Evolutionary conservation across 2,888 invertebrate genomes (phyloP).

Genomic region (Linnaemya tessellans): DNA sequence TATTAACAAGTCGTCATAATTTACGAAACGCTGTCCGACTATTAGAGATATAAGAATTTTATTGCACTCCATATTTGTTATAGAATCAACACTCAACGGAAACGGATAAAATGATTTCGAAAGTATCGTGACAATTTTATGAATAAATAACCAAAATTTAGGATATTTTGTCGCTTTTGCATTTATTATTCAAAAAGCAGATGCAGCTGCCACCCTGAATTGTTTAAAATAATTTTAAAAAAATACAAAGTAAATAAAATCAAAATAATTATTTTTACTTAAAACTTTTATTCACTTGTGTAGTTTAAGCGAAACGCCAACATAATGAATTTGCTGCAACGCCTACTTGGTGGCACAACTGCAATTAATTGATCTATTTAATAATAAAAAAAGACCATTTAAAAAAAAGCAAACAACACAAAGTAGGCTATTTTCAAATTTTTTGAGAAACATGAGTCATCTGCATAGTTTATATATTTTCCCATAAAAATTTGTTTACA

Average conservation of each 20-base stretch:
- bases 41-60: neutral
- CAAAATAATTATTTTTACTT: neutral
- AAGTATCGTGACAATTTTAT: too few species aligned
- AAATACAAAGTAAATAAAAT: slow-evolving; percentile 33
- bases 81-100: neutral
- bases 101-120: too few species aligned
- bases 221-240: neutral
- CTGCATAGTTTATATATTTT: neutral
- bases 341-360: slow-evolving; percentile 5
- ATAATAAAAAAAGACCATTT: slow-evolving; percentile 35
- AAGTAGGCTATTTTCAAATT: too few species aligned
- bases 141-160: too few species aligned
- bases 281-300: neutral
- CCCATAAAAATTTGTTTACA: neutral
- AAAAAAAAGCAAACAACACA: too few species aligned
- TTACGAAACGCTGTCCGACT: neutral
- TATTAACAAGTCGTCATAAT: slow-evolving; percentile 10
- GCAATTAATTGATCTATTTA: slow-evolving; percentile 57
- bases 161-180: too few species aligned
- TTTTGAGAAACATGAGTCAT: neutral
- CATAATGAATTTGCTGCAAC: neutral
- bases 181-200: too few species aligned
- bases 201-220: too few species aligned
- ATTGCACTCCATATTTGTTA: neutral
- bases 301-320: slow-evolving; percentile 41